Conservation (phyloP, 1,140 invertebrate species). For the Drosophila busckii region DNA sequence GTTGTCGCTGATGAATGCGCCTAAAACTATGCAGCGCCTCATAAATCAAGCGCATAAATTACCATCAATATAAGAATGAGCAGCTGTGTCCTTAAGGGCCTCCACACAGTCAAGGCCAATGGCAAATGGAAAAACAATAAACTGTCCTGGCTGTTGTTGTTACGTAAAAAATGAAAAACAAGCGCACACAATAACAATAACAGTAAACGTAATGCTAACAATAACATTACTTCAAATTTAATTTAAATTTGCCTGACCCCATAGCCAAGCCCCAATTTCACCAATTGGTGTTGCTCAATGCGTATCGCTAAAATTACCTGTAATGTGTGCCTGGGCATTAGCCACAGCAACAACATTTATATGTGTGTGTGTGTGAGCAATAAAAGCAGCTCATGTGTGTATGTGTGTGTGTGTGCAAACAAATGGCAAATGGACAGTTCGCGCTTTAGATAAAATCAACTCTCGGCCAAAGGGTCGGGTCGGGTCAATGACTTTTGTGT, state of each 20-base stretch:
- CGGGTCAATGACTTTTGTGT: too few relatives aligned
- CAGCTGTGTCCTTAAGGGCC: not conserved
- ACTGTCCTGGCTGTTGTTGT: not conserved
- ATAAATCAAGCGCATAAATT: slow-evolving; percentile 67
- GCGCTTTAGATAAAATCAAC: slow-evolving; percentile 35
- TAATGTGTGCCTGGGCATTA: slow-evolving; percentile 48
- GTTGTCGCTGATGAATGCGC: slow-evolving; percentile 41
- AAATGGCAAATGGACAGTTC: slow-evolving; percentile 30
- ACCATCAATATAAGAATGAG: slow-evolving; percentile 8
- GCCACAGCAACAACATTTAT: slow-evolving; percentile 23
- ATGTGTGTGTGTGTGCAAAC: not conserved
- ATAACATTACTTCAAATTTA: slow-evolving; percentile 76
- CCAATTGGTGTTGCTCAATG: slow-evolving; percentile 21
- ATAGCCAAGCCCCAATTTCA: not conserved
- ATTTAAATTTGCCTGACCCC: slow-evolving; percentile 61
- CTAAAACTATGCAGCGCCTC: slow-evolving; percentile 68
- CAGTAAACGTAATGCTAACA: slow-evolving; percentile 60
- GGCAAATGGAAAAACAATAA: slow-evolving; percentile 67
- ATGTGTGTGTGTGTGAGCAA: slow-evolving; percentile 10
- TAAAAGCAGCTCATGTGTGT: slow-evolving; percentile 6
- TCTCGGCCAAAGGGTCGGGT: slow-evolving; percentile 21
- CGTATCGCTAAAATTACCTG: slow-evolving; percentile 64
- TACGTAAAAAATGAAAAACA: not conserved
- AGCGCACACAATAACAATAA: slow-evolving; percentile 57
- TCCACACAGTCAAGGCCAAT: slow-evolving; percentile 12